Conservation (phyloP, 2,113 vertebrate species). For the Xerus inauris region DNA sequence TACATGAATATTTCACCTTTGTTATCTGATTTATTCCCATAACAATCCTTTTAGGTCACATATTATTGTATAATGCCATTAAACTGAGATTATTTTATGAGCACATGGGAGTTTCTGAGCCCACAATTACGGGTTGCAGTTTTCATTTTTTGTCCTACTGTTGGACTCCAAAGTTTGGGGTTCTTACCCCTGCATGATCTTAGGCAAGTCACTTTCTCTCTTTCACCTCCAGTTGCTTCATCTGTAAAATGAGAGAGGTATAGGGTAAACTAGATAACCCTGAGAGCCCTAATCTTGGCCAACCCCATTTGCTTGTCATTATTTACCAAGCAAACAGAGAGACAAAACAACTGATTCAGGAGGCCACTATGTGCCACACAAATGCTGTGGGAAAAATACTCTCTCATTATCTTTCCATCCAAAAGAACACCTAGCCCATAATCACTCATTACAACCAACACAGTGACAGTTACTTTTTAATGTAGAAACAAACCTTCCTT, state of each 20-base stretch:
- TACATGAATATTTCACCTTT: not conserved
- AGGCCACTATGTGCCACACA: not conserved
- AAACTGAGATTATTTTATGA: slow-evolving; percentile 15
- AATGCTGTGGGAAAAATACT: not conserved
- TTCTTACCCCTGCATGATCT: not conserved
- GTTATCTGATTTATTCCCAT: not conserved
- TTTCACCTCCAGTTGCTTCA: not conserved
- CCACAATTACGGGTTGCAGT: not conserved
- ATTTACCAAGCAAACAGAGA: not conserved
- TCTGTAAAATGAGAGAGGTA: not conserved
- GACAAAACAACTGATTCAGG: not conserved
- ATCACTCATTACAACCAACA: not conserved
- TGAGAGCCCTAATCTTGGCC: not conserved
- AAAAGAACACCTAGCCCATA: not conserved
- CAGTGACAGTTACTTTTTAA: slow-evolving; percentile 33
- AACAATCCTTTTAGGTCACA: slow-evolving; percentile 25
- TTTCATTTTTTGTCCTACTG: slow-evolving; percentile 52
- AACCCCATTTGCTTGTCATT: not conserved
- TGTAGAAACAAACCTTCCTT: slow-evolving; percentile 53
- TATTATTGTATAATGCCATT: not conserved
- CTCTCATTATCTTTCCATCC: not conserved
- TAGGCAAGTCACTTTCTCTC: not conserved
- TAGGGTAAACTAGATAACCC: not conserved
- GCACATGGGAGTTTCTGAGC: not conserved
- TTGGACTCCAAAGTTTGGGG: slow-evolving; percentile 9